A percentile compares a stretch with the other conserved stretches of the same genome.
phyloP scores from a whole-genome alignment of 2,888 invertebrate species.

The Syrphus vitripennis region DNA sequence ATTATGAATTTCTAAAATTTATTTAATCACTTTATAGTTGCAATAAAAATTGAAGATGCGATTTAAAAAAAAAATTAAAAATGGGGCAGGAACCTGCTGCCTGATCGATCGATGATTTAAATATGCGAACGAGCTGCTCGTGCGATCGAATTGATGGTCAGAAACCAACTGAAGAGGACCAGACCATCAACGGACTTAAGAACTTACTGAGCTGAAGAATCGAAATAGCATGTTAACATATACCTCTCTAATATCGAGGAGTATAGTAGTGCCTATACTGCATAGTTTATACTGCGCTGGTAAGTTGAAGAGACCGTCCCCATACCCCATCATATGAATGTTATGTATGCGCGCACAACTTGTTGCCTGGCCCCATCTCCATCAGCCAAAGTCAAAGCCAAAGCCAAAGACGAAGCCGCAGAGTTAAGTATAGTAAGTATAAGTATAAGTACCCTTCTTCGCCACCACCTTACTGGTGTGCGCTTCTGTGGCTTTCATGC shows the following conservation, averaged over 20 bases:
- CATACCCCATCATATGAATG: slow-evolving; percentile 69
- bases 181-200: slow-evolving; percentile 81
- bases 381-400: slow-evolving; percentile 37
- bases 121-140: slow-evolving; percentile 73
- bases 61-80: slow-evolving; percentile 12
- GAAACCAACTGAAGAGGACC: slow-evolving; percentile 81
- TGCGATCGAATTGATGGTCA: slow-evolving; percentile 81
- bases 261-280: slow-evolving; percentile 11
- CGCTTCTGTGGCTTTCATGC: slow-evolving; percentile 63
- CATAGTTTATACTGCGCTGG: slow-evolving; percentile 16
- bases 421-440: slow-evolving; percentile 48
- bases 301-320: slow-evolving; percentile 69
- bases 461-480: slow-evolving; percentile 44
- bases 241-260: slow-evolving; percentile 70
- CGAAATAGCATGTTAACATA: slow-evolving; percentile 69
- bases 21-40: slow-evolving; percentile 29
- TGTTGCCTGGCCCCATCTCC: slow-evolving; percentile 43
- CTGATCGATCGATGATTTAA: slow-evolving; percentile 55
- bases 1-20: slow-evolving; percentile 7
- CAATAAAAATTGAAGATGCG: slow-evolving; percentile 42
- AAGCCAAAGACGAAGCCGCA: slow-evolving; percentile 54
- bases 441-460: slow-evolving; percentile 57
- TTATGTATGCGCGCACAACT: slow-evolving; percentile 68
- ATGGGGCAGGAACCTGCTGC: slow-evolving; percentile 48
- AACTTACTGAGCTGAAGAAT: slow-evolving; percentile 75